These are phyloP conservation scores for Zelleria hepariella DNA, from an alignment of 2,888 invertebrate species.

Conservation along the genomic window DNA sequence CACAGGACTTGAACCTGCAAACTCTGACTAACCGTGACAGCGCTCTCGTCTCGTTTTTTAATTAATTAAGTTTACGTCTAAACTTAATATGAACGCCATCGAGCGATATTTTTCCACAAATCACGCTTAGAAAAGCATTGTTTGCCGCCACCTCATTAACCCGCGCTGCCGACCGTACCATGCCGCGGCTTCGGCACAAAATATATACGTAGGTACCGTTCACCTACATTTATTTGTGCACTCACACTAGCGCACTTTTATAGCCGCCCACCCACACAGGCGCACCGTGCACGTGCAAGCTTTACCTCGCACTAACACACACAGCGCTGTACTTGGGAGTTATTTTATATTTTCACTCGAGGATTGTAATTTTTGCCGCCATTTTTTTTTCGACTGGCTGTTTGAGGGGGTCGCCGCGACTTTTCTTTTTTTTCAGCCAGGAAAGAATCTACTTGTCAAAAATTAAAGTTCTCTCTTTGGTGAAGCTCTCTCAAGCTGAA, in stretches of 20 bases:
- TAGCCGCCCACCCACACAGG: constrained; percentile 43
- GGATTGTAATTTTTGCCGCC: constrained; percentile 36
- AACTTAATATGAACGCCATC: too few relatives aligned
- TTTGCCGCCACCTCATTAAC: not conserved
- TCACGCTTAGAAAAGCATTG: too few relatives aligned
- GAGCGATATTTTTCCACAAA: too few relatives aligned
- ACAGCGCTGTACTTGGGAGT: constrained; percentile 7
- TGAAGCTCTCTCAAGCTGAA: too few relatives aligned
- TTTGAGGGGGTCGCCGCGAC: not conserved
- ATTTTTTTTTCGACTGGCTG: constrained; percentile 1
- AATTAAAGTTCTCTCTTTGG: too few relatives aligned
- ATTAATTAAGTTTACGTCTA: too few relatives aligned
- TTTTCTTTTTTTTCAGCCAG: not conserved
- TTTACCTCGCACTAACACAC: constrained; percentile 15
- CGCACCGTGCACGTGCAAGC: constrained; percentile 20
- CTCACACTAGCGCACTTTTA: constrained; percentile 56
- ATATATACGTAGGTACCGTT: constrained; percentile 59
- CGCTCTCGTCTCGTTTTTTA: too few relatives aligned
- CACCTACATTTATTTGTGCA: constrained; percentile 68
- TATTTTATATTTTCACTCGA: constrained; percentile 32
- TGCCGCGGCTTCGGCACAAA: constrained; percentile 24
- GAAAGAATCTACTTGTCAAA: too few relatives aligned
- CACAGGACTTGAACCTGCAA: too few relatives aligned
- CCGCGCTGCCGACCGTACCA: constrained; percentile 25
- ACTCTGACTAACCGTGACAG: too few relatives aligned